Evolutionary conservation across 2,888 invertebrate genomes (phyloP).

Genomic region (Drosophila picticornis): DNA sequence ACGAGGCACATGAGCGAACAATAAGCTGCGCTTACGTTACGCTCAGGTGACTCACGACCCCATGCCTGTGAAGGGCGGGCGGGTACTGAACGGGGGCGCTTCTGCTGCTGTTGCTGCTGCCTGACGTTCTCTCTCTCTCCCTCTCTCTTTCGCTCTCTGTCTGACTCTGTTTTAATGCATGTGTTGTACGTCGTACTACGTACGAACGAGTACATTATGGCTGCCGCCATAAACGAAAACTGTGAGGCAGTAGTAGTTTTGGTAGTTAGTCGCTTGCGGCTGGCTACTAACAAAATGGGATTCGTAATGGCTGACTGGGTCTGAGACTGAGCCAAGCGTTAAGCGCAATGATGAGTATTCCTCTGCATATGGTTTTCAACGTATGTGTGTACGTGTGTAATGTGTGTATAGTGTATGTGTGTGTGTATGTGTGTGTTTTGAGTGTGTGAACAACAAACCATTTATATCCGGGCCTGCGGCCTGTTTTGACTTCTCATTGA

Average conservation of each 20-base stretch:
- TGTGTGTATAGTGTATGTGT: conserved; percentile 3
- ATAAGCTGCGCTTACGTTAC: conserved; percentile 81
- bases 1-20: conserved; percentile 55
- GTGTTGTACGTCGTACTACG: conserved; percentile 35
- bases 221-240: conserved; percentile 56
- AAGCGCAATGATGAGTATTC: conserved; percentile 70
- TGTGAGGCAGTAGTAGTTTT: conserved; percentile 56
- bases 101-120: conserved; percentile 5
- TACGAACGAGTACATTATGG: conserved; percentile 54
- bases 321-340: conserved; percentile 71
- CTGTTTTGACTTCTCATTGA: conserved; percentile 80
- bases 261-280: conserved; percentile 77
- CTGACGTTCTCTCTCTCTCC: conserved; percentile 13
- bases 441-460: conserved; percentile 71
- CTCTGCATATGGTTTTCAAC: conserved; percentile 36
- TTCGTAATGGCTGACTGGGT: conserved; percentile 77
- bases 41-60: conserved; percentile 83
- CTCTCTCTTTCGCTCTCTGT: conserved; percentile 11
- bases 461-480: conserved; percentile 80
- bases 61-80: conserved; percentile 48
- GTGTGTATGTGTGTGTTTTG: conserved; percentile 19
- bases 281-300: conserved; percentile 76
- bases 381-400: background rate
- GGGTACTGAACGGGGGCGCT: conserved; percentile 44
- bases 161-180: conserved; percentile 41